Evolutionary conservation across 2,113 vertebrate species (phyloP).

Genomic region (Castor canadensis): DNA sequence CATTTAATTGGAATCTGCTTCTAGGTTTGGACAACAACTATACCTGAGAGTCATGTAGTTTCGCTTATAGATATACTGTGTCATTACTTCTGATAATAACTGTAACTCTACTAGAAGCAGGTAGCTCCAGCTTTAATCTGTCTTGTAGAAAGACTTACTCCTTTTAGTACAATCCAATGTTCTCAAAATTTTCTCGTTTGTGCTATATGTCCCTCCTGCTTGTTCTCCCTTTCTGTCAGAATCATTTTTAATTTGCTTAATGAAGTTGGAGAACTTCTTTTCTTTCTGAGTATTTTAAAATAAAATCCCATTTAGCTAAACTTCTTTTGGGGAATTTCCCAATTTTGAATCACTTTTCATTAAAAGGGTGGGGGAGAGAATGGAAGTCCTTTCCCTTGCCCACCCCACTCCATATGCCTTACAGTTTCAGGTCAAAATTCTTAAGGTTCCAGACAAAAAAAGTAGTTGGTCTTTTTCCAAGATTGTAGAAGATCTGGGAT

Average conservation of each 20-base stretch:
- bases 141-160: background rate
- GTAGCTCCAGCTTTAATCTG: background rate
- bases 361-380: background rate
- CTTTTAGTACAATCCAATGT: background rate
- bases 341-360: conserved; percentile 29
- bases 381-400: background rate
- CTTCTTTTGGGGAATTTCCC: background rate
- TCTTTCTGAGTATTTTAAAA: conserved; percentile 26
- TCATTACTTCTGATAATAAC: background rate
- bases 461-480: conserved; percentile 42
- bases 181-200: background rate
- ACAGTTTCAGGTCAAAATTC: conserved; percentile 39
- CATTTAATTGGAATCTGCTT: background rate
- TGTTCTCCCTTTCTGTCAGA: background rate
- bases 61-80: background rate
- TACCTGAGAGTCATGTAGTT: background rate
- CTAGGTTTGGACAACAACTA: background rate
- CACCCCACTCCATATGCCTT: background rate
- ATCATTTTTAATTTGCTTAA: conserved; percentile 1
- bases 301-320: conserved; percentile 21
- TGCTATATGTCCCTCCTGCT: background rate
- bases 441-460: conserved; percentile 34
- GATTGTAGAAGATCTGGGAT: conserved; percentile 40
- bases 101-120: background rate
- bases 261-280: background rate